phyloP scores from a whole-genome alignment of 2,888 invertebrate species.

The Drosophila peninsularis region DNA sequence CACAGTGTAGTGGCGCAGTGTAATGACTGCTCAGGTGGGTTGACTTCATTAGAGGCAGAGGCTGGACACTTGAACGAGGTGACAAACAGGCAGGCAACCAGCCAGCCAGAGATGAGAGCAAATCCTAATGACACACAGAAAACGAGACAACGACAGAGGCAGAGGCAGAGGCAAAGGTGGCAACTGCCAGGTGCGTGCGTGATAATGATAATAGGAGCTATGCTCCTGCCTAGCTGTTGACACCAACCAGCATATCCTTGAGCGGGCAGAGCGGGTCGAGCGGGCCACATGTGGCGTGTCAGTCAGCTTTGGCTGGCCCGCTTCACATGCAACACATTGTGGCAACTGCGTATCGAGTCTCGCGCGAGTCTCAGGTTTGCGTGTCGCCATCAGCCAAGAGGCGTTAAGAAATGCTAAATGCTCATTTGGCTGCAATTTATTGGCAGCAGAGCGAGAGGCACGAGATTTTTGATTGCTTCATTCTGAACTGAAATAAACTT shows the following conservation, averaged over 20 bases:
- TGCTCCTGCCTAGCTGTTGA: slow-evolving; percentile 34
- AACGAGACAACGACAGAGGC: slow-evolving; percentile 4
- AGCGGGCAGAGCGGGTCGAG: slow-evolving; percentile 34
- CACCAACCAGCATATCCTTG: slow-evolving; percentile 57
- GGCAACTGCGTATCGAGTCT: slow-evolving; percentile 5
- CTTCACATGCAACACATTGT: slow-evolving; percentile 44
- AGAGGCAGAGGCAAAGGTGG: slow-evolving; percentile 4
- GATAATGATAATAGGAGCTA: slow-evolving; percentile 71
- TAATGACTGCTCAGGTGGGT: slow-evolving; percentile 56
- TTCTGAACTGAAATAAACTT: slow-evolving; percentile 6
- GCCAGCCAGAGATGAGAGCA: slow-evolving; percentile 45
- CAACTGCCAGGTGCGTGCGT: slow-evolving; percentile 42
- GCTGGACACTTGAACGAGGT: slow-evolving; percentile 67
- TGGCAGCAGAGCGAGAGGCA: slow-evolving; percentile 31
- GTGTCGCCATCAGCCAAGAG: slow-evolving; percentile 65
- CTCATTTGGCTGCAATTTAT: slow-evolving; percentile 69
- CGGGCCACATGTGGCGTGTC: slow-evolving; percentile 48
- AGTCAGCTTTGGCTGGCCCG: slow-evolving; percentile 47
- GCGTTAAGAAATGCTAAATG: slow-evolving; percentile 76
- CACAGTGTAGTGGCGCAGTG: slow-evolving; percentile 11
- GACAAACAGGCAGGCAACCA: slow-evolving; percentile 50
- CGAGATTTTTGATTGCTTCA: slow-evolving; percentile 5
- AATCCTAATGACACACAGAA: slow-evolving; percentile 68
- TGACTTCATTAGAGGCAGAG: slow-evolving; percentile 72
- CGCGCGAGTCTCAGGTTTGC: slow-evolving; percentile 44